These are phyloP conservation scores for Himalopsyche japonica DNA, from an alignment of 2,888 invertebrate genomes.

Conservation along the genomic window DNA sequence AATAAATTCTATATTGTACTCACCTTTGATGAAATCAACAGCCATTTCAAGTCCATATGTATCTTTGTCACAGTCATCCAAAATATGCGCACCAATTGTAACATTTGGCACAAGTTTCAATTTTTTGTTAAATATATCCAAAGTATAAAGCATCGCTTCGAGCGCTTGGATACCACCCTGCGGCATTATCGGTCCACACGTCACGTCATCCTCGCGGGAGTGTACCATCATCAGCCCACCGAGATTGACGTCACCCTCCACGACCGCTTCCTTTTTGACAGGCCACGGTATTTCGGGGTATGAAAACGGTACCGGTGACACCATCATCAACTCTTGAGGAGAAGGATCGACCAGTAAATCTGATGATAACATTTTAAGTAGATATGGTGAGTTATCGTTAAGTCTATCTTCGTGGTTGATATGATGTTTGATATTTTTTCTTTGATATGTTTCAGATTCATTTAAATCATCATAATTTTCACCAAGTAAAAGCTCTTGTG, in stretches of 20 bases:
- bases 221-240: conserved; percentile 94
- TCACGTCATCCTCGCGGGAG: conserved; percentile 76
- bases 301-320: conserved; percentile 44
- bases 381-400: conserved; percentile 9
- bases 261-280: conserved; percentile 76
- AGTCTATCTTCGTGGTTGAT: background rate
- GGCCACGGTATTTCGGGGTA: conserved; percentile 63
- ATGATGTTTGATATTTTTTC: conserved; percentile 9
- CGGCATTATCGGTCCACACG: conserved; percentile 88
- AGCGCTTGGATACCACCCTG: conserved; percentile 85
- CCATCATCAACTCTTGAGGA: conserved; percentile 43
- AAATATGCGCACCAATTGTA: conserved; percentile 78
- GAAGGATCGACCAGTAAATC: conserved; percentile 29
- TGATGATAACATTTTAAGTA: conserved; percentile 18
- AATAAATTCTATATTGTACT: conserved; percentile 43
- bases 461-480: background rate
- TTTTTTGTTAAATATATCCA: conserved; percentile 72
- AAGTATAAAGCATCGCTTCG: conserved; percentile 86
- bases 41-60: conserved; percentile 92
- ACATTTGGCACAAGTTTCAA: conserved; percentile 70
- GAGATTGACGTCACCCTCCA: conserved; percentile 80
- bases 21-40: conserved; percentile 91
- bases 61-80: conserved; percentile 92
- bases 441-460: conserved; percentile 14
- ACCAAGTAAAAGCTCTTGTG: background rate